These are phyloP conservation scores for Corythaeola cristata DNA, from an alignment of 2,113 vertebrate species.

Conservation along the genomic window DNA sequence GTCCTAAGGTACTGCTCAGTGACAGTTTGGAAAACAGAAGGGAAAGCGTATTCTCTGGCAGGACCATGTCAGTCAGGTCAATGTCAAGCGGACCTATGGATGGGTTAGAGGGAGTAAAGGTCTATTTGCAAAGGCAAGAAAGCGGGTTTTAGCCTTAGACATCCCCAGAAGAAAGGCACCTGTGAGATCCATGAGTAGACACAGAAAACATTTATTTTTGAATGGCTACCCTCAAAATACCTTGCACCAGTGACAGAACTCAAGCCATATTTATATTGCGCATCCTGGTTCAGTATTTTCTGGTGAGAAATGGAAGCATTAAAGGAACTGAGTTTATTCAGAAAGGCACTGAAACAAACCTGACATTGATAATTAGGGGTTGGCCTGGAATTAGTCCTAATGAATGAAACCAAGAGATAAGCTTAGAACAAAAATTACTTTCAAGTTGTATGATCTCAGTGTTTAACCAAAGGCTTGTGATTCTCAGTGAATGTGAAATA, in stretches of 20 bases:
- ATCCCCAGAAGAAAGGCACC: neutral
- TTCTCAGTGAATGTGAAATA: neutral
- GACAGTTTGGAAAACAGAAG: slow-evolving; percentile 64
- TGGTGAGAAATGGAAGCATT: neutral
- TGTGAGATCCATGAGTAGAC: neutral
- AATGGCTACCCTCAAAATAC: neutral
- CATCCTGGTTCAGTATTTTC: neutral
- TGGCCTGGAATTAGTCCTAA: neutral
- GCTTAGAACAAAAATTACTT: neutral
- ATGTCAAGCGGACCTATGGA: slow-evolving; percentile 49
- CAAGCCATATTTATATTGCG: neutral
- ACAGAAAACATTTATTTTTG: neutral
- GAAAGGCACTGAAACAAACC: neutral
- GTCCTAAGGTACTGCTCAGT: neutral
- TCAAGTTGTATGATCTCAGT: neutral
- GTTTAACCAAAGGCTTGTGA: neutral
- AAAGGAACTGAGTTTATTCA: neutral
- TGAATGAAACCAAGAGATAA: neutral
- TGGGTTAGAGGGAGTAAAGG: neutral
- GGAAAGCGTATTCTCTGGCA: slow-evolving; percentile 77
- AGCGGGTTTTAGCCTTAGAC: slow-evolving; percentile 68
- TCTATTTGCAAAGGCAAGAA: slow-evolving; percentile 54
- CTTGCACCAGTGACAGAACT: neutral
- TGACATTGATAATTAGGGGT: neutral
- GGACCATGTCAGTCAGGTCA: slow-evolving; percentile 50